A percentile compares a stretch with the other conserved stretches of the same genome.
phyloP scores from a whole-genome alignment of 2,888 invertebrate genomes.

The Caenorhabditis virilis region DNA sequence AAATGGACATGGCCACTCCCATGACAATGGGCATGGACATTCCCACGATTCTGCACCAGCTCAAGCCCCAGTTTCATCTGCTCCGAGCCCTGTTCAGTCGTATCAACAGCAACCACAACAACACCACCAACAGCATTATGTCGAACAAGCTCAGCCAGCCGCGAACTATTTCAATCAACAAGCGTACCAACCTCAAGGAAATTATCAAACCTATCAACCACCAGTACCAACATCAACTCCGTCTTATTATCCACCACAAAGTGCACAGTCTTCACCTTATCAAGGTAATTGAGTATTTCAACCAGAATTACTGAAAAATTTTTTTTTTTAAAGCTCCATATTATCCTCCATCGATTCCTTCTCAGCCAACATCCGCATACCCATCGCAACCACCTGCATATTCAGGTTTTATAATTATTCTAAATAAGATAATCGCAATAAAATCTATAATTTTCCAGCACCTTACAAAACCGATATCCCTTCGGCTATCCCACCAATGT shows the following conservation, averaged over 20 bases:
- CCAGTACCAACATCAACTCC: slow-evolving; percentile 8
- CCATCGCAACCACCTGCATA: slow-evolving; percentile 18
- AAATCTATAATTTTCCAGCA: neutral
- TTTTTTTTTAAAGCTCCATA: slow-evolving; percentile 17
- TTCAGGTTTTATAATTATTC: neutral
- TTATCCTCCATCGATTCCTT: slow-evolving; percentile 9
- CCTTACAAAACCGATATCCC: slow-evolving; percentile 28
- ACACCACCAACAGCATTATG: slow-evolving; percentile 9
- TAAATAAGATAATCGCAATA: neutral
- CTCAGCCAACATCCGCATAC: slow-evolving; percentile 5
- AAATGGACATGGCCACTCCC: slow-evolving; percentile 16
- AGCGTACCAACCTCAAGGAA: neutral
- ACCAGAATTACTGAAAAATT: neutral
- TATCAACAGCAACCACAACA: slow-evolving; percentile 7
- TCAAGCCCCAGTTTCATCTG: slow-evolving; percentile 10
- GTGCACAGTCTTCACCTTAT: slow-evolving; percentile 12
- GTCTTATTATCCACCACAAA: slow-evolving; percentile 1
- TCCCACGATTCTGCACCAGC: slow-evolving; percentile 25
- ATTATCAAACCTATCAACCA: slow-evolving; percentile 26
- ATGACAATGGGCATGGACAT: slow-evolving; percentile 22
- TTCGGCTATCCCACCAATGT: slow-evolving; percentile 39
- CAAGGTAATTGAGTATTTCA: slow-evolving; percentile 21
- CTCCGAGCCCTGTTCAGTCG: neutral
- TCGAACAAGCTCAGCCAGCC: slow-evolving; percentile 9
- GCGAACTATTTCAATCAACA: slow-evolving; percentile 15